phyloP scores from a whole-genome alignment of 2,797 vertebrate genomes.

The Hippopotamyrus pictus region DNA sequence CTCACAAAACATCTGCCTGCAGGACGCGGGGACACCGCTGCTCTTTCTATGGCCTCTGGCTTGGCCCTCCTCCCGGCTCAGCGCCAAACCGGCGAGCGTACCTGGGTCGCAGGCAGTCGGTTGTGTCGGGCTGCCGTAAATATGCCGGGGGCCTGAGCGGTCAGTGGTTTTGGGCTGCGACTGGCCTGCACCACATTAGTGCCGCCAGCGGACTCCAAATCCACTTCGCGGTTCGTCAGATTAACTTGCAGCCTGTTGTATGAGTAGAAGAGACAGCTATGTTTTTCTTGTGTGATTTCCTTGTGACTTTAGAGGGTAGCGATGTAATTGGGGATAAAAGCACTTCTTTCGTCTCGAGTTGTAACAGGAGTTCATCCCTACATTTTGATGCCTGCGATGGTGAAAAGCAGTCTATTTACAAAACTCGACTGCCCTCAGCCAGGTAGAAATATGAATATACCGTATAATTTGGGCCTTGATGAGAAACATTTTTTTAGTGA shows the following conservation, averaged over 20 bases:
- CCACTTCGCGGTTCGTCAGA: neutral
- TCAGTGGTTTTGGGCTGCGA: neutral
- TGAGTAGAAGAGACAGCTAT: neutral
- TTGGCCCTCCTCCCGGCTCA: neutral
- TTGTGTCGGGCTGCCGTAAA: slow-evolving; percentile 14
- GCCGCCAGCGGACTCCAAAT: neutral
- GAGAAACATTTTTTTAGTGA: neutral
- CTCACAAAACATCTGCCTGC: neutral
- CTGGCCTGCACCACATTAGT: neutral
- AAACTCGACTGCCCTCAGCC: neutral
- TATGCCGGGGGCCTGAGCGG: slow-evolving; percentile 21
- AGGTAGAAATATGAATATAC: neutral
- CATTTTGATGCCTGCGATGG: neutral
- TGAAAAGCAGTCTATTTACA: neutral
- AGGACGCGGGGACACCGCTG: neutral
- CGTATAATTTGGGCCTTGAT: neutral
- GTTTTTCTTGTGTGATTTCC: neutral
- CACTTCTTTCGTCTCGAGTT: neutral
- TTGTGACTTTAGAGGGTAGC: slow-evolving; percentile 3
- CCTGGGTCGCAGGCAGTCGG: neutral
- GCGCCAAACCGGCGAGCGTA: neutral
- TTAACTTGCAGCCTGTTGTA: neutral
- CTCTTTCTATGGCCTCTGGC: neutral
- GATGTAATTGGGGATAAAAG: neutral
- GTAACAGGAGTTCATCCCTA: neutral